phyloP scores from a whole-genome alignment of 23 tunicate genomes.

The Trididemnum clinides region DNA sequence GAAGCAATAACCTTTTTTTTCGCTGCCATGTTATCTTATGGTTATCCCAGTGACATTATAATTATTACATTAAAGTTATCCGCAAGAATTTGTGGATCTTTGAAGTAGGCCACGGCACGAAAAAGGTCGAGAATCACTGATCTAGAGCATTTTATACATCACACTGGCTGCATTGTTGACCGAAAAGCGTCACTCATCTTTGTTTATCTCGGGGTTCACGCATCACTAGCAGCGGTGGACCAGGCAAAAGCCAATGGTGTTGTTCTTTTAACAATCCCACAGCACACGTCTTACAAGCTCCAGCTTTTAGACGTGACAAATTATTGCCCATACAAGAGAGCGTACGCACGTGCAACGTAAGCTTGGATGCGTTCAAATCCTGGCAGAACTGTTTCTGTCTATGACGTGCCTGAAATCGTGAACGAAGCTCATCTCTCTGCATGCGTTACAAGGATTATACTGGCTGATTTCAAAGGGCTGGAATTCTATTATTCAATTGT shows the following conservation, averaged over 20 bases:
- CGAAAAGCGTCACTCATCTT: background rate
- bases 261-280: constrained; percentile 30
- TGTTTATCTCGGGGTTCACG: background rate
- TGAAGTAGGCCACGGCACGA: too few relatives aligned
- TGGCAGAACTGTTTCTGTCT: constrained; percentile 4
- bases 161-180: background rate
- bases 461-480: background rate
- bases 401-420: background rate
- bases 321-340: constrained; percentile 8
- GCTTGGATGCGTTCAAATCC: constrained; percentile 29
- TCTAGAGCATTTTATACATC: constrained; percentile 7
- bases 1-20: too few relatives aligned
- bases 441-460: background rate
- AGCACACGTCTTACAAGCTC: constrained; percentile 23
- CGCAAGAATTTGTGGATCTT: too few relatives aligned
- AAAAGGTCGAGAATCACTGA: too few relatives aligned
- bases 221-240: background rate
- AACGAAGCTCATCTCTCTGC: background rate
- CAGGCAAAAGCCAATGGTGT: constrained; percentile 24
- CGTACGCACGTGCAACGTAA: constrained; percentile 10
- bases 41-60: too few relatives aligned
- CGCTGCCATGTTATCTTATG: too few relatives aligned
- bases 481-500: background rate
- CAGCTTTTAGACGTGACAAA: constrained; percentile 15
- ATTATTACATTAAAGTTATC: too few relatives aligned